Percentiles rank a stretch among this genome's conserved stretches.
Evolutionary conservation across 2,113 vertebrate genomes (phyloP).

Genomic region (Pterocles burchelli): DNA sequence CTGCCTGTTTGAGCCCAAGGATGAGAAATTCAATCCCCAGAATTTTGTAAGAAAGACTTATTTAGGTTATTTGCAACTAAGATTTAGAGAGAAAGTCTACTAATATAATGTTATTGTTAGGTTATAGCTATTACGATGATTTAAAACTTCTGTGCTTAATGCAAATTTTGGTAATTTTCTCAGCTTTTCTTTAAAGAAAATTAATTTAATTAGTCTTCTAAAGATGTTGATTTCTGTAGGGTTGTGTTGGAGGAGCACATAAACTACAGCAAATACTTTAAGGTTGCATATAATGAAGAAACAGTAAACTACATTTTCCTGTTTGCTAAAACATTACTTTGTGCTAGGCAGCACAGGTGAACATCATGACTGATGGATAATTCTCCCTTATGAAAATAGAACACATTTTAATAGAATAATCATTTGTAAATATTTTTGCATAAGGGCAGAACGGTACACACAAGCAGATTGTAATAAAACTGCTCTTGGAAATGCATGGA

Average conservation of each 20-base stretch:
- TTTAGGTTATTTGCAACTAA: background rate
- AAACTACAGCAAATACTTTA: background rate
- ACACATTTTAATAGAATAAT: background rate
- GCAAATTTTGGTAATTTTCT: background rate
- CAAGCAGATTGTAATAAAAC: fast-evolving
- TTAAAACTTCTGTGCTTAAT: background rate
- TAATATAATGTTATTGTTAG: background rate
- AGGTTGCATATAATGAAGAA: background rate
- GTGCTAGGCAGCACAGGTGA: background rate
- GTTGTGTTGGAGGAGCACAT: background rate
- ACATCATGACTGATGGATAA: background rate
- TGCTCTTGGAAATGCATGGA: background rate
- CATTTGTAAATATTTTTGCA: background rate
- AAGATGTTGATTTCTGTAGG: background rate
- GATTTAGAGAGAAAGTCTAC: background rate
- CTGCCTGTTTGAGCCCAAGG: background rate
- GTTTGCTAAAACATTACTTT: background rate
- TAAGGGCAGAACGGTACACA: background rate
- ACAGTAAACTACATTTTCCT: background rate
- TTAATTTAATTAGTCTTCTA: background rate
- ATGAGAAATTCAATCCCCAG: background rate
- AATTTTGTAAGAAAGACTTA: background rate
- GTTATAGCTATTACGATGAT: background rate
- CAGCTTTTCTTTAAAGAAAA: background rate
- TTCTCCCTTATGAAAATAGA: background rate